Evolutionary conservation across 1,140 invertebrate species (phyloP).

Genomic region (Drosophila lacertosa): DNA sequence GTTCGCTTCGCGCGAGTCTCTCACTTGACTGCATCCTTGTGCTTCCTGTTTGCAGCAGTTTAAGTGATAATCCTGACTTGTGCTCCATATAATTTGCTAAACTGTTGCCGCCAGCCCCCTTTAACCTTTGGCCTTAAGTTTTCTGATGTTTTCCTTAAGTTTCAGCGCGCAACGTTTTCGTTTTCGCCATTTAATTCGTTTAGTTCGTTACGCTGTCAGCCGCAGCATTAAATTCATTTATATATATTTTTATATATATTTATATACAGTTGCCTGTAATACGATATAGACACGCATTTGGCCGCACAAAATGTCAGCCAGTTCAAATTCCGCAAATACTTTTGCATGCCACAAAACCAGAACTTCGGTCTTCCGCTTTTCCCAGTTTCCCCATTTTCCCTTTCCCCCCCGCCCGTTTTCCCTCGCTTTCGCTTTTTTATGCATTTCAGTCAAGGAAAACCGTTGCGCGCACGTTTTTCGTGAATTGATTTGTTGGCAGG

Average conservation of each 20-base stretch:
- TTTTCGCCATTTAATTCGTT: conserved; percentile 14
- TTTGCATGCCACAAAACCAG: conserved; percentile 37
- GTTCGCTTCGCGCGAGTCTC: conserved; percentile 49
- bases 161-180: conserved; percentile 9
- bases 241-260: no score
- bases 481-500: conserved; percentile 73
- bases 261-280: conserved; percentile 68
- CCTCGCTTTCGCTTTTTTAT: conserved; percentile 42
- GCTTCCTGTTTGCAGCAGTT: conserved; percentile 27
- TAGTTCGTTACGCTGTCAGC: conserved; percentile 28
- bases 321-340: conserved; percentile 70
- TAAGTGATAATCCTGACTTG: conserved; percentile 79
- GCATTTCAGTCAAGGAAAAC: conserved; percentile 51
- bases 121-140: conserved; percentile 36
- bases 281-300: conserved; percentile 67
- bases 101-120: conserved; percentile 53
- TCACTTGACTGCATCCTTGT: conserved; percentile 47
- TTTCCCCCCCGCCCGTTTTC: not conserved
- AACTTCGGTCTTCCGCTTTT: conserved; percentile 1
- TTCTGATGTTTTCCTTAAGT: conserved; percentile 18
- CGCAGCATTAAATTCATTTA: conserved; percentile 25
- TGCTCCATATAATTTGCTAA: conserved; percentile 75
- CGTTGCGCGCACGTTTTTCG: conserved; percentile 59
- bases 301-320: conserved; percentile 52
- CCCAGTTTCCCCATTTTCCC: not conserved